Evolutionary conservation across 2,113 vertebrate genomes (phyloP).

Genomic region (Sialia sialis): DNA sequence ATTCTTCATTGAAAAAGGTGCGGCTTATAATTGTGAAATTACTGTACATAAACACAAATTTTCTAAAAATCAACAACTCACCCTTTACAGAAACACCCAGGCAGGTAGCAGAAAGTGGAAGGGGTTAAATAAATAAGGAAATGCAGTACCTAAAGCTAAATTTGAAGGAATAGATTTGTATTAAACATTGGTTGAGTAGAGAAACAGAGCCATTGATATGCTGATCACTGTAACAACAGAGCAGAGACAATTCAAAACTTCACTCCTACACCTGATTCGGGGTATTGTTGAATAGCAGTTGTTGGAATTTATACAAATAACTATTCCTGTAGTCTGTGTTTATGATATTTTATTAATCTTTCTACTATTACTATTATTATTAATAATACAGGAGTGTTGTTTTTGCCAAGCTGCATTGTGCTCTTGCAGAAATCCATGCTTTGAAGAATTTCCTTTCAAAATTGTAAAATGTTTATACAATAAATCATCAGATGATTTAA

Average conservation of each 20-base stretch:
- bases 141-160: background rate
- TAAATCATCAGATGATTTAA: slow-evolving; percentile 70
- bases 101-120: background rate
- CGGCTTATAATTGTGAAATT: no score
- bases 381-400: slow-evolving; percentile 49
- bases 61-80: background rate
- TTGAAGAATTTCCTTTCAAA: slow-evolving; percentile 64
- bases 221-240: background rate
- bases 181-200: background rate
- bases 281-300: background rate
- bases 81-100: background rate
- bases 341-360: slow-evolving; percentile 62
- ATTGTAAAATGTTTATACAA: slow-evolving; percentile 68
- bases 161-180: background rate
- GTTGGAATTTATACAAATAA: slow-evolving; percentile 19
- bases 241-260: background rate
- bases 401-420: slow-evolving; percentile 30
- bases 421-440: slow-evolving; percentile 11
- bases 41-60: accelerated
- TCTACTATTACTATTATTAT: slow-evolving; percentile 47
- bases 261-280: background rate
- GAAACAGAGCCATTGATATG: background rate
- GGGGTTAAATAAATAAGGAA: background rate
- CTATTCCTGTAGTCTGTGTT: background rate
- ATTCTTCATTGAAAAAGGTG: no score